Base-by-base conservation (phyloP, 2,113 vertebrate genomes). In the Nymphicus hollandicus region DNA sequence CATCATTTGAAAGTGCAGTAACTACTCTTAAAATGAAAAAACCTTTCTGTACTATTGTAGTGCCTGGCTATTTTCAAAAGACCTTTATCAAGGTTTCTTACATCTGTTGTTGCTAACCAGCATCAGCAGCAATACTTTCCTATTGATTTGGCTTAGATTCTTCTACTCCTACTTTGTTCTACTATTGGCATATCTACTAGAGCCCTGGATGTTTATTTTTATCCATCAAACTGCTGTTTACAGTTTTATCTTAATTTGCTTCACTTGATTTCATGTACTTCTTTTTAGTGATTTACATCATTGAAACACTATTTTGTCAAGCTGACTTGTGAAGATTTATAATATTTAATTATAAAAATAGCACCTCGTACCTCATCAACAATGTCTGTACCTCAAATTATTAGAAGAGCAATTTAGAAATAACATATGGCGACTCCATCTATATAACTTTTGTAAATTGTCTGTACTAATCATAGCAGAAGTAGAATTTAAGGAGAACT, bases 341-440 rank as follows among this genome's bases (percentile, higher is more conserved):
- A 70, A 47, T 28, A 76, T 50, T 47, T 83, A 83, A 73, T 88
- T 73, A 50, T 53, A 96, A 89, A 95, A 92, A 64, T 52, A 86
- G 6, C 25, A 43, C 55, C n/a, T 90, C 28, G 16, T 61, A 74
- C 65, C 17, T 81, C 39, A 27, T 64, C 41, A 95, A 71, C 17
- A 84, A 47, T 47, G 24, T 66, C 47, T 77, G 28, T 47, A 55
- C 39, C 9, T 91, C 27, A 50, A 13, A 84, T 60, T 88, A 58
- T 70, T 81, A 81, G 41, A 91, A 37, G 17, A 81, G 29, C 52
- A 84, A 37, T 81, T 81, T 31, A 64, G 81, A 78, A 84, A 61
- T 27, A 91, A 56, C 7, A 2, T 53, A 47, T 28, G 49, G 19
- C 0, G 6, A 91, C 43, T 52, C 14, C 16, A 66, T 50, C 11